Conservation (phyloP, 2,797 vertebrate species). For the Melanotaenia boesemani region DNA sequence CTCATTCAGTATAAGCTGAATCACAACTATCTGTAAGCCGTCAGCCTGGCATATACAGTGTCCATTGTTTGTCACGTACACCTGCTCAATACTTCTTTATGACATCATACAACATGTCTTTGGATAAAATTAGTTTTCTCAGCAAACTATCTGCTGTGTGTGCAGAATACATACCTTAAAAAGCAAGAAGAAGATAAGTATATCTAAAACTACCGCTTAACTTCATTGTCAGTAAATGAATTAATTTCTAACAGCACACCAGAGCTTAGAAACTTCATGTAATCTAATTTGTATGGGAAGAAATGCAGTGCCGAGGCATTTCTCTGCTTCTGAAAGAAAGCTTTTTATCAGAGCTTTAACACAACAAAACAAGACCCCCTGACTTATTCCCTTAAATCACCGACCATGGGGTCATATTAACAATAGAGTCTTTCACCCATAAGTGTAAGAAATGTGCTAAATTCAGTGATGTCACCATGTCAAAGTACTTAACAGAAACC, state of each 20-base stretch:
- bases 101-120: slow-evolving; percentile 5
- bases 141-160: neutral
- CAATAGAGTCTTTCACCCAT: neutral
- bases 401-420: neutral
- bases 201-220: neutral
- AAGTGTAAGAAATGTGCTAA: neutral
- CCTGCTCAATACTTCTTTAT: slow-evolving; percentile 23
- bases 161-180: slow-evolving; percentile 6
- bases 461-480: slow-evolving; percentile 13
- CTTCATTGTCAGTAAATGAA: neutral
- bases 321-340: neutral
- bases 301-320: neutral
- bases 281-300: neutral
- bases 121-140: slow-evolving; percentile 13
- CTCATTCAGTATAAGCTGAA: slow-evolving; percentile 46
- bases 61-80: slow-evolving; percentile 21
- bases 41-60: slow-evolving; percentile 39
- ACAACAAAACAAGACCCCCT: neutral
- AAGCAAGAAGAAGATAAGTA: slow-evolving; percentile 11
- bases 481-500: slow-evolving; percentile 21
- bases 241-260: neutral
- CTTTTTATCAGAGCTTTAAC: neutral
- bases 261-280: neutral
- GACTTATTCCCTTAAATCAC: neutral
- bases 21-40: slow-evolving; percentile 31